A percentile compares a stretch with the other conserved stretches of the same genome.
Conservation (phyloP, 2,888 invertebrate species). For the Phytoseiulus persimilis region DNA sequence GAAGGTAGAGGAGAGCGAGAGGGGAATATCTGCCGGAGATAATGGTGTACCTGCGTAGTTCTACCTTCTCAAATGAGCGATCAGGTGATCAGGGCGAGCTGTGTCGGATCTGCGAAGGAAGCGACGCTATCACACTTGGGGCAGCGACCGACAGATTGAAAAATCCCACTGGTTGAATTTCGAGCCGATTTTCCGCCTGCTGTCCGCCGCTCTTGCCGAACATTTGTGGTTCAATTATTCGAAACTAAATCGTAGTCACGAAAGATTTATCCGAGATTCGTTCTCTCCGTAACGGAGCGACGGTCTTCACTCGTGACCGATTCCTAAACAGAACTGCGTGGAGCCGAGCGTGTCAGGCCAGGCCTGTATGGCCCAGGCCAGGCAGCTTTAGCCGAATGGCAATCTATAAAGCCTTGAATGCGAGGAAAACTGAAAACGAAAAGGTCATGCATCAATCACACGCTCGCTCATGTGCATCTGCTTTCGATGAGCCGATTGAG, state of each 20-base stretch:
- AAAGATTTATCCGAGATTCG: neutral
- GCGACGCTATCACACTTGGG: neutral
- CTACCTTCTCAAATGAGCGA: no score
- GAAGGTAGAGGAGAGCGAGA: no score
- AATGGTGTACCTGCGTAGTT: no score
- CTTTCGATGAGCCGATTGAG: neutral
- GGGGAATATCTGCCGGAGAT: no score
- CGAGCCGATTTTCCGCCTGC: neutral
- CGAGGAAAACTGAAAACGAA: neutral
- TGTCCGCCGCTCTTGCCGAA: neutral
- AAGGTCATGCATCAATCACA: neutral
- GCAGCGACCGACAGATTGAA: neutral
- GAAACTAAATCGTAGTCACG: neutral
- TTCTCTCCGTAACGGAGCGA: neutral
- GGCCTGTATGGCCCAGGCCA: neutral
- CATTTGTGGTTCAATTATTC: neutral
- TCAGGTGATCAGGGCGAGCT: neutral
- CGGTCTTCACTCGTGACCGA: neutral
- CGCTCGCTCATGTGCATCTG: neutral
- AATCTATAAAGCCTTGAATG: neutral
- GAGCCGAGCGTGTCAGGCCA: neutral
- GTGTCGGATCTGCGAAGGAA: no score
- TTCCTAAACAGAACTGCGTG: neutral
- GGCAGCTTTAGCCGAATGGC: neutral
- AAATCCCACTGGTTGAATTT: neutral